phyloP scores from a whole-genome alignment of 2,113 vertebrate genomes.

The Sardina pilchardus region DNA sequence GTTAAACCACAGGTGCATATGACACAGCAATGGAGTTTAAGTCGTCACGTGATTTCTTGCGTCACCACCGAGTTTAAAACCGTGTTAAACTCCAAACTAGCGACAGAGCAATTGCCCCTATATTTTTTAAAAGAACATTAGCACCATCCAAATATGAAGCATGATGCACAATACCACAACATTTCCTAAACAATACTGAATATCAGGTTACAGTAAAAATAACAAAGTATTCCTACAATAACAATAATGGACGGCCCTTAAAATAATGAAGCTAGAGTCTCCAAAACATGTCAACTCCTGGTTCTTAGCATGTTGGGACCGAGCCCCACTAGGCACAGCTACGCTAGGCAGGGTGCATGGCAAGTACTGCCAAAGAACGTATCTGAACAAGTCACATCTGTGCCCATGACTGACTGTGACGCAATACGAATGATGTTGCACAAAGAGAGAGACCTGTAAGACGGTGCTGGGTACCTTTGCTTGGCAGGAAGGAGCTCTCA shows the following conservation, averaged over 20 bases:
- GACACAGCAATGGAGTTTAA: too few relatives aligned
- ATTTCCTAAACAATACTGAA: neutral
- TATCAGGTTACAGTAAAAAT: neutral
- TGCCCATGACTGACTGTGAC: neutral
- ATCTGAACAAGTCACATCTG: neutral
- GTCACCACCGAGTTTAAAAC: too few relatives aligned
- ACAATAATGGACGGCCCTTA: neutral
- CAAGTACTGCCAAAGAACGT: neutral
- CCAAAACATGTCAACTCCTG: neutral
- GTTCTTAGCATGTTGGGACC: neutral
- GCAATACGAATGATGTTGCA: neutral
- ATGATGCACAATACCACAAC: neutral
- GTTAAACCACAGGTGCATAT: too few relatives aligned
- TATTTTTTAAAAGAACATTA: conserved; percentile 8
- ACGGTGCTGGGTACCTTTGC: conserved; percentile 59
- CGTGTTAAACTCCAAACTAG: too few relatives aligned
- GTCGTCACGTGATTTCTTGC: too few relatives aligned
- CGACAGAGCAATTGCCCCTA: too few relatives aligned
- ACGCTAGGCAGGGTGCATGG: neutral
- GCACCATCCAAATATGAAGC: neutral
- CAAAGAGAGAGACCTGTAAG: neutral
- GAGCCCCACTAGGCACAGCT: neutral
- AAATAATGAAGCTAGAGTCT: neutral
- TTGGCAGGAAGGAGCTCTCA: conserved; percentile 56
- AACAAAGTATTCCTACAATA: neutral